phyloP scores from a whole-genome alignment of 2,888 invertebrate genomes.

The Drosophila mimica region DNA sequence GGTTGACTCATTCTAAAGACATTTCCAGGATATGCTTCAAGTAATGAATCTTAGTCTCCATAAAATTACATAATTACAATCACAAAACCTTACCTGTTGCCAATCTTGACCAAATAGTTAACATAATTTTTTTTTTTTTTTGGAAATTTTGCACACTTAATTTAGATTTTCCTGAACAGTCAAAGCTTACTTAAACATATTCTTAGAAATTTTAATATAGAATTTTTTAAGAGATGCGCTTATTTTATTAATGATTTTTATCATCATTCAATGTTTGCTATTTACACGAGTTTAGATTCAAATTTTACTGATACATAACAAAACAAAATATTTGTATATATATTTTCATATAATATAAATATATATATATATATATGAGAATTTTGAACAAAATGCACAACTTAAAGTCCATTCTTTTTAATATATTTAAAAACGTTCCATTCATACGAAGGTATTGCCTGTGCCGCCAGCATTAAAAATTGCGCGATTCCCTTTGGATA shows the following conservation, averaged over 20 bases:
- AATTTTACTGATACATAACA: constrained; percentile 73
- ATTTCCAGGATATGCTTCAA: constrained; percentile 37
- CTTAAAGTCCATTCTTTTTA: constrained; percentile 34
- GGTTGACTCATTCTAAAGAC: constrained; percentile 4
- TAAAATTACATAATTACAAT: neutral
- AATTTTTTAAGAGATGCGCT: constrained; percentile 59
- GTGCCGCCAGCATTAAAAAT: constrained; percentile 42
- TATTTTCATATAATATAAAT: constrained; percentile 41
- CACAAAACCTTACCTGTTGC: constrained; percentile 40
- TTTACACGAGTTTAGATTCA: constrained; percentile 73
- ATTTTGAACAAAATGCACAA: constrained; percentile 57
- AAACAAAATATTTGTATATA: constrained; percentile 60
- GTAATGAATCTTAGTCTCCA: neutral
- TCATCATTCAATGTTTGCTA: constrained; percentile 64
- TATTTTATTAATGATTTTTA: constrained; percentile 69
- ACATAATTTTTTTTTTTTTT: constrained; percentile 33
- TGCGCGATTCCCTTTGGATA: constrained; percentile 13
- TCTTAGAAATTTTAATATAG: constrained; percentile 32
- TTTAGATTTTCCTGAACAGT: neutral
- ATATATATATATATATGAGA: constrained; percentile 46
- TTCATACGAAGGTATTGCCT: constrained; percentile 25
- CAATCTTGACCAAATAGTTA: constrained; percentile 41
- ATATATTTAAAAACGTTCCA: constrained; percentile 41
- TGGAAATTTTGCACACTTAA: neutral
- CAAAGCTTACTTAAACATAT: neutral